phyloP scores from a whole-genome alignment of 2,888 invertebrate species.

The Latheticus oryzae region DNA sequence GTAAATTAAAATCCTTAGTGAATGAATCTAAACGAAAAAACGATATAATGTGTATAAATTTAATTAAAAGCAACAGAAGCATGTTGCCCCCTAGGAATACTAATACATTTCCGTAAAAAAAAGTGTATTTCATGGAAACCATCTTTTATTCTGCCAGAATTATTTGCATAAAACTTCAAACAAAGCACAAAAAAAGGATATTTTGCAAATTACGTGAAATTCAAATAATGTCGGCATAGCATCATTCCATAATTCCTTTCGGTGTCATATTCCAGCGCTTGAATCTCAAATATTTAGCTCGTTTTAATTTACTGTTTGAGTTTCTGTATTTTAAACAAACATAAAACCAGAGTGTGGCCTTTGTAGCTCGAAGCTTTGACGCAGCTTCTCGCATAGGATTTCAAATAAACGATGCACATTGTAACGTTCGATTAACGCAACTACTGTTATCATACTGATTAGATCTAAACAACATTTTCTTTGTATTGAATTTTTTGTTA shows the following conservation, averaged over 20 bases:
- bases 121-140: conserved; percentile 28
- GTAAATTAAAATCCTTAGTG: too few relatives aligned
- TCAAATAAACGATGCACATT: conserved; percentile 20
- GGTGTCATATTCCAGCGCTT: conserved; percentile 36
- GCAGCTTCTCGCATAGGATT: conserved; percentile 24
- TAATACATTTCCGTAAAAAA: conserved; percentile 23
- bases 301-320: conserved; percentile 41
- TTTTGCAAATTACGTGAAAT: conserved; percentile 39
- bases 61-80: conserved; percentile 20
- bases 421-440: conserved; percentile 32
- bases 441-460: too few relatives aligned
- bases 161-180: conserved; percentile 37
- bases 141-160: conserved; percentile 33
- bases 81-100: conserved; percentile 13
- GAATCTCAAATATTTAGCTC: conserved; percentile 38
- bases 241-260: conserved; percentile 39
- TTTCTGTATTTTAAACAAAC: conserved; percentile 38
- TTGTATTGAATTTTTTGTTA: conserved; percentile 15
- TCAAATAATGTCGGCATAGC: conserved; percentile 38
- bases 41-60: conserved; percentile 26
- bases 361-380: conserved; percentile 34
- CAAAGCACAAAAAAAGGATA: conserved; percentile 31
- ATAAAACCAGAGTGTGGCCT: conserved; percentile 35
- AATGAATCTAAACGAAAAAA: too few relatives aligned
- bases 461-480: conserved; percentile 7